Base-by-base conservation (phyloP, 2,888 invertebrate genomes). In the Lapara coniferarum region DNA sequence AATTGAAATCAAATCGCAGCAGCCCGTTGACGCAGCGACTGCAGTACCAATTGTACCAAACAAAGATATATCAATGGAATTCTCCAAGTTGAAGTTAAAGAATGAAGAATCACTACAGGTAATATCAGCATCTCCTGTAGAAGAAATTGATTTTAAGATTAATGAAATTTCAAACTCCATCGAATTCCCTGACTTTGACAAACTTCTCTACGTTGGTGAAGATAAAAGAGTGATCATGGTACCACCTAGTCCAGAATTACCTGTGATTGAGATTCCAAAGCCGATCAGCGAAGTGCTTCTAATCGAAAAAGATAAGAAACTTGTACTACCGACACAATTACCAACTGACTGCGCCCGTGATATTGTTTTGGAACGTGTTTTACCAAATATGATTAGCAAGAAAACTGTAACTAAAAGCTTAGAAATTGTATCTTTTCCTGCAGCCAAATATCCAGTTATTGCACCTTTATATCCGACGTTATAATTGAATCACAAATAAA, bases 311-410 rank as follows among this genome's bases (percentile, higher is more conserved):
- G 13, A 49, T 63, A 63, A 49, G 13, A 12, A 49, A 49, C 12
- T 46, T 19, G 49, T 46, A 46, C 63, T 63, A 6, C 13, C 19
- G 6, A 63, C 46, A 25, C n/a, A 72, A 12, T 66, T 70, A 7
- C 77, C 79, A 12, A 73, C 71, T 10, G 68, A 72, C 51, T 81
- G 78, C 68, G 82, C 75, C 25, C 77, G 80, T 68, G 75, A 84
- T 66, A 80, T 85, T 72, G 73, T 84, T 8, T 71, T 78, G 63
- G 78, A 84, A 53, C 81, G 82, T 44, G 71, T 85, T 57, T 70
- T 81, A n/a, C 82, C 84, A 10, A 79, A 81, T 56, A 73, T 81
- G 46, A 71, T 74, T 14, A 72, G 71, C 52, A 76, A 76, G 67
- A 73, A 77, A 7, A 73, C 57, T 46, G 49, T 57, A n/a, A 66